Evolutionary conservation across 2,113 vertebrate species (phyloP).

Genomic region (Pomatorhinus ruficollis): DNA sequence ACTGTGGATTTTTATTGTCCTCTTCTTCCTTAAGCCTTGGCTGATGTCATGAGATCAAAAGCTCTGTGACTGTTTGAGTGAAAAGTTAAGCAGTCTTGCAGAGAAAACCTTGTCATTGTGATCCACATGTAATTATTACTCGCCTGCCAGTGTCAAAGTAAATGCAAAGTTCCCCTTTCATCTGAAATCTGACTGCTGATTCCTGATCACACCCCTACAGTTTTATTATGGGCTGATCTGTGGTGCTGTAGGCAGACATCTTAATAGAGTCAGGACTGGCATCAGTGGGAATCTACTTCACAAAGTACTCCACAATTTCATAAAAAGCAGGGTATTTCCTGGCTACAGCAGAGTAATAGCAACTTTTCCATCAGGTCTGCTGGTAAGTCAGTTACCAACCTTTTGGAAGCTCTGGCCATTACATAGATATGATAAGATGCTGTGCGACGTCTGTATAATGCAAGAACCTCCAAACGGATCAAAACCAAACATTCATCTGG

Average conservation of each 20-base stretch:
- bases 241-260: background rate
- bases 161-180: background rate
- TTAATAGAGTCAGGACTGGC: background rate
- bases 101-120: background rate
- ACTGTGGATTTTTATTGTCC: background rate
- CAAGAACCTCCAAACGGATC: background rate
- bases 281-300: background rate
- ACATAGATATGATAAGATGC: background rate
- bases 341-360: background rate
- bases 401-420: background rate
- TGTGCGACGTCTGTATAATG: rapidly evolving
- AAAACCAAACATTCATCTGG: background rate
- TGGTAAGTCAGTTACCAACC: background rate
- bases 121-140: background rate
- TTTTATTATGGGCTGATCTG: background rate
- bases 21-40: background rate
- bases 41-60: background rate
- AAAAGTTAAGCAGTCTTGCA: background rate
- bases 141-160: background rate
- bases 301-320: background rate
- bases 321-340: background rate
- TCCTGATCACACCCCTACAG: background rate
- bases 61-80: background rate
- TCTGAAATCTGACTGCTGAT: background rate
- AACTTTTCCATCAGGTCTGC: background rate